Conservation (phyloP, 1,140 invertebrate species). For the Saccostrea echinata region DNA sequence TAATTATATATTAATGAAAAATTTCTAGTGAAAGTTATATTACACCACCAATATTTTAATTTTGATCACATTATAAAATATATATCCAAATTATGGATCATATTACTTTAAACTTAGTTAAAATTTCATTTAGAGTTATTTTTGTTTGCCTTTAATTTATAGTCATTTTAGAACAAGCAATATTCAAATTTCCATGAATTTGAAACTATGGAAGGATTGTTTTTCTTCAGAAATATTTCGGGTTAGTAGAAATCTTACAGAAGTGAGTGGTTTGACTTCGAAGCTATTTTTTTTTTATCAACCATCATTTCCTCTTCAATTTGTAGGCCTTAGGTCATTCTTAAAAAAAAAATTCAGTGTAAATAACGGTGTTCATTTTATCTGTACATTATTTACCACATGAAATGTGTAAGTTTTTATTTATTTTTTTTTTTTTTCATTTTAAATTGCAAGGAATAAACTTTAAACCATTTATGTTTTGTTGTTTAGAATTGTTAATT, state of each 20-base stretch:
- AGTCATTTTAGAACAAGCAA: not conserved
- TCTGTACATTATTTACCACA: not conserved
- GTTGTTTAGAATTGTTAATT: too few species aligned
- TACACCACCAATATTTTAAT: not conserved
- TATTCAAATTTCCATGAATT: not conserved
- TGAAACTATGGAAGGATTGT: not conserved
- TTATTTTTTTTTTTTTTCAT: conserved; percentile 18
- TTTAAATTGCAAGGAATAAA: not conserved
- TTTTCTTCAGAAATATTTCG: not conserved
- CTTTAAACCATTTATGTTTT: not conserved
- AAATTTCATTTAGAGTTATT: too few species aligned
- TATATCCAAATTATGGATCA: not conserved
- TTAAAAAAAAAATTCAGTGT: not conserved
- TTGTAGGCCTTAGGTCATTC: not conserved
- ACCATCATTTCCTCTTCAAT: not conserved
- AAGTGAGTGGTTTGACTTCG: not conserved
- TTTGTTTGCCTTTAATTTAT: too few species aligned
- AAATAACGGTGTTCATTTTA: not conserved
- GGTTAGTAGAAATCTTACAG: too few species aligned
- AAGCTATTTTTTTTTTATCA: not conserved
- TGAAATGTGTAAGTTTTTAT: conserved; percentile 22
- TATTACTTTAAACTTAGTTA: too few species aligned
- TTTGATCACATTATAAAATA: not conserved
- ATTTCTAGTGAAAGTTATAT: not conserved
- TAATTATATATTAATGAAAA: too few species aligned